These are phyloP conservation scores for Porites cylindrica DNA, from an alignment of 92 coral and sea anemone genomes.

Conservation along the genomic window DNA sequence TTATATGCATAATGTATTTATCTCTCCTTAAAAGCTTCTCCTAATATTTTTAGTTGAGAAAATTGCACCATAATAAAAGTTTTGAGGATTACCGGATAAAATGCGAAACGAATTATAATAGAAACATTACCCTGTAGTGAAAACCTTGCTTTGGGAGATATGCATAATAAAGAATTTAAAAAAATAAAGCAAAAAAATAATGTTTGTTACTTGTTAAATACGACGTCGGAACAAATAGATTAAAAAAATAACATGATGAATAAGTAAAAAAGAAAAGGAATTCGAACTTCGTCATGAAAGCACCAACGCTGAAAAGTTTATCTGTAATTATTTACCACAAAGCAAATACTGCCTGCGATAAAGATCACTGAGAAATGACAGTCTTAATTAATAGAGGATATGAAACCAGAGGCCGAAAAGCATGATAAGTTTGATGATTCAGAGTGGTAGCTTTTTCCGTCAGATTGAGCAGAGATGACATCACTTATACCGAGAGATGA, in stretches of 20 bases:
- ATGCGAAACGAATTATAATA: background rate
- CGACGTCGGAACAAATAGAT: background rate
- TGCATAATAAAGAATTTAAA: background rate
- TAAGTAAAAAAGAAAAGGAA: too few relatives aligned
- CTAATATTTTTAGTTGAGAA: background rate
- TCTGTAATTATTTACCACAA: background rate
- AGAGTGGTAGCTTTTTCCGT: too few relatives aligned
- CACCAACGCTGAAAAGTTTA: background rate
- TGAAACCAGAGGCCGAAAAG: background rate
- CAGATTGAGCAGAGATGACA: background rate
- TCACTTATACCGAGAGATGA: too few relatives aligned
- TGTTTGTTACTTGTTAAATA: background rate
- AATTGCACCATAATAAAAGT: background rate
- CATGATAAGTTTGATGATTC: too few relatives aligned
- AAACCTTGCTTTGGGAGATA: background rate
- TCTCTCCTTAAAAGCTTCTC: background rate
- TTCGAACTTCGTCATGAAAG: background rate
- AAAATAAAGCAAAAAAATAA: too few relatives aligned
- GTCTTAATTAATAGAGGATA: background rate
- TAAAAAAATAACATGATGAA: too few relatives aligned
- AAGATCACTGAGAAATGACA: background rate
- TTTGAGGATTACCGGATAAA: constrained; percentile 13
- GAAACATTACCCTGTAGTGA: constrained; percentile 34
- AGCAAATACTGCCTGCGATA: background rate
- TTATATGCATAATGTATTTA: background rate